phyloP scores from a whole-genome alignment of 2,113 vertebrate species.

The Sialia sialis region DNA sequence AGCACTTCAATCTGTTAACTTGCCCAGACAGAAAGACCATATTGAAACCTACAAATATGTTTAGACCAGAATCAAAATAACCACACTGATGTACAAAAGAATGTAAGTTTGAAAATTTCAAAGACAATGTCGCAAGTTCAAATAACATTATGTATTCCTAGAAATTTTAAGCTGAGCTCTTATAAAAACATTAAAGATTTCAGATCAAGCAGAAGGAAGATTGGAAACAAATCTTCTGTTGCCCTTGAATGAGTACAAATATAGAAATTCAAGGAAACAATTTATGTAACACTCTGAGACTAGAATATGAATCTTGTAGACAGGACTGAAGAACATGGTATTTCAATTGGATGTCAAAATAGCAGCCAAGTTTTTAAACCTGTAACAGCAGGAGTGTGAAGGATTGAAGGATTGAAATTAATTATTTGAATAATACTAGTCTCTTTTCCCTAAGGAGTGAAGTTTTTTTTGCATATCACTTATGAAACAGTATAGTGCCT shows the following conservation, averaged over 20 bases:
- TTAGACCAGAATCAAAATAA: neutral
- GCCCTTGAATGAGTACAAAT: neutral
- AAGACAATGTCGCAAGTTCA: neutral
- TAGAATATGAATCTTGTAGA: neutral
- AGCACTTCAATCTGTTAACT: neutral
- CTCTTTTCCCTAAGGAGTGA: neutral
- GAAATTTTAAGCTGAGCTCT: neutral
- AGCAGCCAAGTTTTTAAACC: neutral
- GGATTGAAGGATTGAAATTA: conserved; percentile 11
- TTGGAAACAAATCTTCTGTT: neutral
- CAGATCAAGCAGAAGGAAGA: neutral
- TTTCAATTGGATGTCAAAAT: neutral
- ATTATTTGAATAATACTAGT: neutral
- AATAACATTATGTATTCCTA: neutral
- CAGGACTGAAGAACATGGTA: neutral
- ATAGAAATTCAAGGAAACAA: neutral
- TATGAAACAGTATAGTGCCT: neutral
- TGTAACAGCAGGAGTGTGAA: neutral
- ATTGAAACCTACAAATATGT: neutral
- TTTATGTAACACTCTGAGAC: neutral
- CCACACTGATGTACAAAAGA: neutral
- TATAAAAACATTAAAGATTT: neutral
- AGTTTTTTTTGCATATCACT: neutral
- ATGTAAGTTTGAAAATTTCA: neutral
- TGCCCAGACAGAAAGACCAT: neutral